Conservation (phyloP, 2,888 invertebrate genomes). For the Incurvaria masculella region DNA sequence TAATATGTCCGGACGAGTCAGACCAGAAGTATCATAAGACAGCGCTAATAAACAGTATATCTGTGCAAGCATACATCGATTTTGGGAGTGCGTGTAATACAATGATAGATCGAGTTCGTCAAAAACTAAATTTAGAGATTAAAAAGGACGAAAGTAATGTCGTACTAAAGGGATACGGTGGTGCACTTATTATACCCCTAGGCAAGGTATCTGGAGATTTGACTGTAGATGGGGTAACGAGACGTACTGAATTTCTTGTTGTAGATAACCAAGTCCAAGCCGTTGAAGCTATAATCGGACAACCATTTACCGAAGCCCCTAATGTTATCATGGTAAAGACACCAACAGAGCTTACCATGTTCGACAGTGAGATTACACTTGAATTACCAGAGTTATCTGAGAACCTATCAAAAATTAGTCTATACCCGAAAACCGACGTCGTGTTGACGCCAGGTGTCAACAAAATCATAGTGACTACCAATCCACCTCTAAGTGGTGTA, state of each 20-base stretch:
- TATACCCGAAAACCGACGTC: conserved; percentile 3
- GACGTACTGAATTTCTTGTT: conserved; percentile 5
- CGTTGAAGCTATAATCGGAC: conserved; percentile 9
- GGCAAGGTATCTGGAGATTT: conserved; percentile 6
- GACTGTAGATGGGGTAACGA: conserved; percentile 11
- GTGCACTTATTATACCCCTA: conserved; percentile 5
- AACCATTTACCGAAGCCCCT: conserved; percentile 8
- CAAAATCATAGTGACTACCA: conserved; percentile 8
- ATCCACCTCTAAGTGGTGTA: conserved; percentile 8
- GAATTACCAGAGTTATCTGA: no score
- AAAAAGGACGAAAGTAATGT: no score
- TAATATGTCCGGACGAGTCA: not conserved
- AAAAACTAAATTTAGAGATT: no score
- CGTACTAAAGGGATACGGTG: conserved; percentile 12
- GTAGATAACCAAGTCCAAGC: conserved; percentile 9
- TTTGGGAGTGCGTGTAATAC: no score
- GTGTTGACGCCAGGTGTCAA: conserved; percentile 9
- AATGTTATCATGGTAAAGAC: conserved; percentile 11
- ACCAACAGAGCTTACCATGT: conserved; percentile 7
- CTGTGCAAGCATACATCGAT: conserved; percentile 9
- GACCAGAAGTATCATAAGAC: conserved; percentile 10
- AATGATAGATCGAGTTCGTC: no score
- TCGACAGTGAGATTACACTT: conserved; percentile 1
- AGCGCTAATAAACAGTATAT: conserved; percentile 6
- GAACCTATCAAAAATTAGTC: conserved; percentile 4